Conservation (phyloP, 1,140 invertebrate genomes). For the Drosophila cardini region DNA sequence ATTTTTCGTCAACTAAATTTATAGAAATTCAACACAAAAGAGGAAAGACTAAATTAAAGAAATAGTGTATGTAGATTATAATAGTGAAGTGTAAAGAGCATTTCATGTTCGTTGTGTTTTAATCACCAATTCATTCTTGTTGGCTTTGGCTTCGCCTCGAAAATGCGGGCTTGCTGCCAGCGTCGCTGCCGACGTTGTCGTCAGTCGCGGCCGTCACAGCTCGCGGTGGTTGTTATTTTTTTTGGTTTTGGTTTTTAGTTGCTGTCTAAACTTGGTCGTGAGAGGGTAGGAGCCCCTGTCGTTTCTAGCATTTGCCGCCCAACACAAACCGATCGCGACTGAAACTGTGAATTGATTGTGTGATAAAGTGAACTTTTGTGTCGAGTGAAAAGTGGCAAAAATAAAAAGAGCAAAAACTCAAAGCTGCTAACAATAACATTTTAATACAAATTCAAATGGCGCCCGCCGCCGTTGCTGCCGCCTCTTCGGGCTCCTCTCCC, state of each 20-base stretch:
- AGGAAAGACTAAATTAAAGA: background rate
- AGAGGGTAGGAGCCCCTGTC: slow-evolving; percentile 77
- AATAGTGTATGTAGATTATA: background rate
- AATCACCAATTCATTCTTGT: slow-evolving; percentile 18
- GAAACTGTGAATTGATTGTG: slow-evolving; percentile 37
- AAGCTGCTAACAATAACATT: slow-evolving; percentile 38
- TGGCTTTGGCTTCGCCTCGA: slow-evolving; percentile 52
- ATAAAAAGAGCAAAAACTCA: too few relatives aligned
- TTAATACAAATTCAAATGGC: slow-evolving; percentile 62
- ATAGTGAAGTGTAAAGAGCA: slow-evolving; percentile 9
- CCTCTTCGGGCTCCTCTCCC: slow-evolving; percentile 43
- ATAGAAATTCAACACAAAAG: background rate
- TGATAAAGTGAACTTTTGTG: slow-evolving; percentile 44
- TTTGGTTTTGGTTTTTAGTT: slow-evolving; percentile 82
- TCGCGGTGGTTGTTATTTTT: slow-evolving; percentile 79
- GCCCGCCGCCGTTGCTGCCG: slow-evolving; percentile 52
- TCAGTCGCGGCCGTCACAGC: slow-evolving; percentile 53
- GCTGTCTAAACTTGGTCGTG: slow-evolving; percentile 84
- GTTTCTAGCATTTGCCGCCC: slow-evolving; percentile 27
- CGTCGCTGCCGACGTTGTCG: slow-evolving; percentile 62
- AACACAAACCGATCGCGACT: slow-evolving; percentile 34
- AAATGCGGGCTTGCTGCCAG: slow-evolving; percentile 74
- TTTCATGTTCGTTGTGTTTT: background rate
- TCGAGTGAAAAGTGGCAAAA: slow-evolving; percentile 14
- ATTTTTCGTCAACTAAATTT: background rate